A percentile compares a stretch with the other conserved stretches of the same genome.
phyloP scores from a whole-genome alignment of 2,113 vertebrate species.

The Henicopernis longicauda region DNA sequence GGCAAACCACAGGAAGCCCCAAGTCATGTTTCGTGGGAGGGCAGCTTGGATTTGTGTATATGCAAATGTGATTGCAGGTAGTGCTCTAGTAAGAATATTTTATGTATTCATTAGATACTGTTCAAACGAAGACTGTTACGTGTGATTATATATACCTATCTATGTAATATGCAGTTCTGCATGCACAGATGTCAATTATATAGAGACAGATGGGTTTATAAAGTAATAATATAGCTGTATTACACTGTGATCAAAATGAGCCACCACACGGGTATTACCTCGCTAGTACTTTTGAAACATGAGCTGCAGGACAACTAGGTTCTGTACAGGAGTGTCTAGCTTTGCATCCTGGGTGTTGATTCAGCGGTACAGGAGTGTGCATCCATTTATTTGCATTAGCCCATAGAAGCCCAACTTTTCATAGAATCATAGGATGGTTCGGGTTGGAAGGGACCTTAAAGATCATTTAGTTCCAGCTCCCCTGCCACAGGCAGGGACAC shows the following conservation, averaged over 20 bases:
- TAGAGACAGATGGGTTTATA: not conserved
- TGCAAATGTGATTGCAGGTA: not conserved
- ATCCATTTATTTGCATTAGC: not conserved
- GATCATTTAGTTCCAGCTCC: too few relatives aligned
- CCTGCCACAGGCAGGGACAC: too few relatives aligned
- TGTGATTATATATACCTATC: not conserved
- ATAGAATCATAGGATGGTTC: too few relatives aligned
- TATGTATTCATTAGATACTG: not conserved
- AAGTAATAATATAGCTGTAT: not conserved
- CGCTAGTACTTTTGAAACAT: not conserved
- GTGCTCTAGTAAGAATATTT: not conserved
- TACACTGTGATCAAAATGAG: not conserved
- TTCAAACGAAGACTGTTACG: not conserved
- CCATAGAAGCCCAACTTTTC: not conserved
- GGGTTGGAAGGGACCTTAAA: too few relatives aligned
- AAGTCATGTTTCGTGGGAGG: not conserved
- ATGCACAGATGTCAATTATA: not conserved
- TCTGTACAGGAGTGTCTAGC: not conserved
- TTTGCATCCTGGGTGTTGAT: rapidly evolving
- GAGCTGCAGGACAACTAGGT: not conserved
- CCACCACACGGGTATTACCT: not conserved
- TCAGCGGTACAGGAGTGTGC: not conserved
- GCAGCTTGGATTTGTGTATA: not conserved
- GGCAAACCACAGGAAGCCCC: not conserved
- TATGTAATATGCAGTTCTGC: not conserved